A percentile compares a stretch with the other conserved stretches of the same genome.
These are phyloP conservation scores for Scotopteryx bipunctaria DNA, from an alignment of 2,888 invertebrate genomes.

Conservation along the genomic window DNA sequence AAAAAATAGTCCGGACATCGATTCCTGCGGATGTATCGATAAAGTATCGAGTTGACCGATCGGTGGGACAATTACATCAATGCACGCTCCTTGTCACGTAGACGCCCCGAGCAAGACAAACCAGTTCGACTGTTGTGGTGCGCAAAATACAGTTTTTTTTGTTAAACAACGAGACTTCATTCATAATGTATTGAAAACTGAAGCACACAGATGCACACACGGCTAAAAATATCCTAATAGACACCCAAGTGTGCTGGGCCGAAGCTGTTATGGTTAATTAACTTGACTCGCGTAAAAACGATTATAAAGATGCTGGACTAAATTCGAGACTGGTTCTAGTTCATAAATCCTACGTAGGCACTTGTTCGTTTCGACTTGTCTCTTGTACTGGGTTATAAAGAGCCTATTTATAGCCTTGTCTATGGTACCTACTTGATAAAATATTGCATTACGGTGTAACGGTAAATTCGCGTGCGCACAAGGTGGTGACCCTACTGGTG, in stretches of 20 bases:
- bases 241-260: slow-evolving; percentile 42
- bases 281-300: slow-evolving; percentile 52
- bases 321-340: slow-evolving; percentile 52
- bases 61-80: slow-evolving; percentile 72
- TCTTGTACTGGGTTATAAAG: slow-evolving; percentile 9
- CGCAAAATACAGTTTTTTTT: slow-evolving; percentile 70
- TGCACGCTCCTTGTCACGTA: slow-evolving; percentile 66
- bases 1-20: slow-evolving; percentile 49
- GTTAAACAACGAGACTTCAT: slow-evolving; percentile 75
- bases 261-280: slow-evolving; percentile 48
- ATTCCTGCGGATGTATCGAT: slow-evolving; percentile 60
- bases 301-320: slow-evolving; percentile 57
- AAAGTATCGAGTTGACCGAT: slow-evolving; percentile 58
- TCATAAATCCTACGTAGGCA: slow-evolving; percentile 26
- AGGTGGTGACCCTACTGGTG: slow-evolving; percentile 37
- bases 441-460: slow-evolving; percentile 55
- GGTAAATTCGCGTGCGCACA: slow-evolving; percentile 61
- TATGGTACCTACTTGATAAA: slow-evolving; percentile 29
- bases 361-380: slow-evolving; percentile 21
- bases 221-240: slow-evolving; percentile 61
- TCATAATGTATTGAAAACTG: slow-evolving; percentile 78
- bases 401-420: slow-evolving; percentile 20
- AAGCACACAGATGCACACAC: slow-evolving; percentile 50
- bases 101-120: slow-evolving; percentile 62
- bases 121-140: slow-evolving; percentile 62